Conservation (phyloP, 2,888 invertebrate genomes). For the Microchrysa polita region DNA sequence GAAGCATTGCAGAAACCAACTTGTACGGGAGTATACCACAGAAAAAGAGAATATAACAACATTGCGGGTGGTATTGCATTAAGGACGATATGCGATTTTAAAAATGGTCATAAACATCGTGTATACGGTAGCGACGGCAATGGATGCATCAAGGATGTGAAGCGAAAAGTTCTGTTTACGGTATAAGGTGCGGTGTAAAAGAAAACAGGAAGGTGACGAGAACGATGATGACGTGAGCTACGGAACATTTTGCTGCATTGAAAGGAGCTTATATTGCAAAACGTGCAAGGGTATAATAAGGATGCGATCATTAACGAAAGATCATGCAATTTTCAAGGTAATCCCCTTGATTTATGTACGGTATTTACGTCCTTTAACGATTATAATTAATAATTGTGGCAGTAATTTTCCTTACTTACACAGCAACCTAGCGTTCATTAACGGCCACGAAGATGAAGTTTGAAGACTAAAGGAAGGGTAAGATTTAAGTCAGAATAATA, state of each 20-base stretch:
- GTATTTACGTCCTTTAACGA: no score
- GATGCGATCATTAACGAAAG: not conserved
- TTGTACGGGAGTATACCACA: no score
- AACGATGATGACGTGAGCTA: no score
- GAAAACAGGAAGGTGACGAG: no score
- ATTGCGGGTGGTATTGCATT: conserved; percentile 33
- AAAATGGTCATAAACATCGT: conserved; percentile 11
- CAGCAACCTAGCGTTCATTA: no score
- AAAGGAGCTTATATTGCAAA: not conserved
- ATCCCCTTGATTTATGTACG: not conserved
- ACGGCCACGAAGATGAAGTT: no score
- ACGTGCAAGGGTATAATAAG: not conserved
- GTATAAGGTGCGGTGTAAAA: not conserved
- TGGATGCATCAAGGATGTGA: not conserved
- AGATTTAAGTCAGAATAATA: no score
- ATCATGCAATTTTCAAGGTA: conserved; percentile 3
- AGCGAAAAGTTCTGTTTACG: not conserved
- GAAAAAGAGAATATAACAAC: not conserved
- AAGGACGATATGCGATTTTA: conserved; percentile 28
- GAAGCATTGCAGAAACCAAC: not conserved
- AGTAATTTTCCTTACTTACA: no score
- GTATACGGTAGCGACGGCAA: no score
- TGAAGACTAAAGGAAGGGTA: no score
- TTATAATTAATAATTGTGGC: no score
- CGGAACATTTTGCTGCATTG: not conserved